Percentiles rank a stretch among this genome's conserved stretches.
Conservation (phyloP, 1,140 invertebrate genomes). For the Ridgeia piscesae region DNA sequence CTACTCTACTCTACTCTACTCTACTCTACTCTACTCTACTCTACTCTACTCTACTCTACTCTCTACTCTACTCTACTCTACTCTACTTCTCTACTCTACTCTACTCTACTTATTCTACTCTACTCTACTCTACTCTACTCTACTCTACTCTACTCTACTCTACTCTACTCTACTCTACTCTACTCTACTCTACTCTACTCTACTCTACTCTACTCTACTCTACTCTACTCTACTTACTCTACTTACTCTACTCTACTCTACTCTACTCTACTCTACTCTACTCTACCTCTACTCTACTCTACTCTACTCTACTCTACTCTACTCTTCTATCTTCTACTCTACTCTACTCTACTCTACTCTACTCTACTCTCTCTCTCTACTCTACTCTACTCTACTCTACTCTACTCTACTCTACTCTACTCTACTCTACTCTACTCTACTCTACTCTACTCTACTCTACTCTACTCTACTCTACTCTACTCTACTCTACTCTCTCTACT, state of each 20-base stretch:
- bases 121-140: too few species aligned
- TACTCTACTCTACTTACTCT: not conserved
- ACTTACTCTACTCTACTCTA: not conserved
- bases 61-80: constrained; percentile 1
- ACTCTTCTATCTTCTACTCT: not conserved
- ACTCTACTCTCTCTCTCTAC: too few species aligned
- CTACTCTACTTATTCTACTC: too few species aligned
- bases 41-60: constrained; percentile 7
- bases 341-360: not conserved
- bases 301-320: not conserved
- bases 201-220: not conserved
- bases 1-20: constrained; percentile 9
- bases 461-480: constrained; percentile 14
- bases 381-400: not conserved
- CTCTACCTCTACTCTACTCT: not conserved
- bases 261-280: not conserved
- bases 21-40: constrained; percentile 11
- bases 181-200: constrained; percentile 10
- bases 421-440: constrained; percentile 22
- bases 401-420: not conserved
- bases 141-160: too few species aligned
- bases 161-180: not conserved
- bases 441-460: not conserved
- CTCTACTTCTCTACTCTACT: not conserved
- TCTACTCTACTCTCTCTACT: not conserved